Percentiles rank a stretch among this genome's conserved stretches.
phyloP scores from a whole-genome alignment of 2,888 invertebrate species.

The Pristionchus maxplancki region DNA sequence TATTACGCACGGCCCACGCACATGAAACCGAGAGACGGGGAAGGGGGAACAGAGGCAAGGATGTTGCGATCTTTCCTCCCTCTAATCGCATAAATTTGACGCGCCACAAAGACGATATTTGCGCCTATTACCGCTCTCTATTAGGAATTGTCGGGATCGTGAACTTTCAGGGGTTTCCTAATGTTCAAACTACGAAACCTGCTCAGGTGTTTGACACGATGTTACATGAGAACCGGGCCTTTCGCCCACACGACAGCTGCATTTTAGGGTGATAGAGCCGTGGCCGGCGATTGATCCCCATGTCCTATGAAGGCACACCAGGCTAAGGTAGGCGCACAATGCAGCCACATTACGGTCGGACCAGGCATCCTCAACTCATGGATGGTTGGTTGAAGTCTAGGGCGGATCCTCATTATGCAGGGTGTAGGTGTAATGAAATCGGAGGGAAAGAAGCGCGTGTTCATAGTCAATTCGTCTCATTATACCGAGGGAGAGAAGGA shows the following conservation, averaged over 20 bases:
- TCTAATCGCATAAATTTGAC: not conserved
- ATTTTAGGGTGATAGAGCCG: not conserved
- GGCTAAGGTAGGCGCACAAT: not conserved
- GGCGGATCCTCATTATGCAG: not conserved
- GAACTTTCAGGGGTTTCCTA: not conserved
- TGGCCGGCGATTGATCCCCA: not conserved
- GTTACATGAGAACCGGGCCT: not conserved
- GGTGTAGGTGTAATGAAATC: conserved; percentile 2
- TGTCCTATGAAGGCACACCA: not conserved
- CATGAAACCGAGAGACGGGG: not conserved
- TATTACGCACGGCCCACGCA: not conserved
- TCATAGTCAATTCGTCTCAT: not conserved
- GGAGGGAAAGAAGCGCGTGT: not conserved
- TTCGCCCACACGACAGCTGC: not conserved
- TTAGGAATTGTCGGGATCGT: not conserved
- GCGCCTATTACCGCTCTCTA: not conserved
- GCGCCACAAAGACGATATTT: conserved; percentile 20
- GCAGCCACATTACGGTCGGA: not conserved
- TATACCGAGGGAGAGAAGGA: not conserved
- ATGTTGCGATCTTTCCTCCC: not conserved
- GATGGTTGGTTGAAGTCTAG: not conserved
- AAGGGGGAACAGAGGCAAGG: not conserved
- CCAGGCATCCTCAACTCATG: not conserved
- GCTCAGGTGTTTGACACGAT: no score
- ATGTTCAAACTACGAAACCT: no score